Evolutionary conservation across 2,888 invertebrate species (phyloP).

Genomic region (Pycnomerus fuliginosus): DNA sequence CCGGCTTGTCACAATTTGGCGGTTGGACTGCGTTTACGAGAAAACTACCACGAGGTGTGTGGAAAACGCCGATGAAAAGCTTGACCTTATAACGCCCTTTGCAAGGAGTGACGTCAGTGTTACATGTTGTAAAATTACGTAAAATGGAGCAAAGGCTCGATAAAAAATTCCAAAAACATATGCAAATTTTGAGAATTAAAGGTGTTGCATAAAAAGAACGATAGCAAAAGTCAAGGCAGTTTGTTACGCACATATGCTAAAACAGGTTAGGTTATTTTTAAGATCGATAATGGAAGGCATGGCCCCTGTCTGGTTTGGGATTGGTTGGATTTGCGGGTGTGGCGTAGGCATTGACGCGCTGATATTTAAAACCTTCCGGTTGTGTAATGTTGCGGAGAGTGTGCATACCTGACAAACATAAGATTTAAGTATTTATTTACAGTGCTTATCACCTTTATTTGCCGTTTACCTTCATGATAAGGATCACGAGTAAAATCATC

Average conservation of each 20-base stretch:
- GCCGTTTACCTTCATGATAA: no score
- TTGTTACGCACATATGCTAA: conserved; percentile 21
- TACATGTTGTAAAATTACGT: conserved; percentile 26
- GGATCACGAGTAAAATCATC: no score
- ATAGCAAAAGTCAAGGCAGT: conserved; percentile 37
- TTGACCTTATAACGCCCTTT: conserved; percentile 27
- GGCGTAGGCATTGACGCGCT: conserved; percentile 25
- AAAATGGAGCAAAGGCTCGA: conserved; percentile 11
- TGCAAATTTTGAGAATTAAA: no score
- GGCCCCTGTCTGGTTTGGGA: conserved; percentile 25
- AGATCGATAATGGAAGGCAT: conserved; percentile 38
- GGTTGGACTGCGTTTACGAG: no score
- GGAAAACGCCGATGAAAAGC: no score
- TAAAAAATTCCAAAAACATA: no score
- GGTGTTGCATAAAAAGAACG: no score
- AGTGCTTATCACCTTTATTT: no score
- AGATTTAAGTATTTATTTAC: no score
- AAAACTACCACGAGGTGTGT: no score
- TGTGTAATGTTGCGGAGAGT: conserved; percentile 6
- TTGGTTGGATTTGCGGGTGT: conserved; percentile 42
- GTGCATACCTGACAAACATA: not conserved
- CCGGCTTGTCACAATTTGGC: no score
- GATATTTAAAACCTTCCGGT: conserved; percentile 19
- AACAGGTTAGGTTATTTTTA: conserved; percentile 35
- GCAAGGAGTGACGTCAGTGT: conserved; percentile 25